Evolutionary conservation across 2,113 vertebrate species (phyloP).

Genomic region (Pollachius pollachius): DNA sequence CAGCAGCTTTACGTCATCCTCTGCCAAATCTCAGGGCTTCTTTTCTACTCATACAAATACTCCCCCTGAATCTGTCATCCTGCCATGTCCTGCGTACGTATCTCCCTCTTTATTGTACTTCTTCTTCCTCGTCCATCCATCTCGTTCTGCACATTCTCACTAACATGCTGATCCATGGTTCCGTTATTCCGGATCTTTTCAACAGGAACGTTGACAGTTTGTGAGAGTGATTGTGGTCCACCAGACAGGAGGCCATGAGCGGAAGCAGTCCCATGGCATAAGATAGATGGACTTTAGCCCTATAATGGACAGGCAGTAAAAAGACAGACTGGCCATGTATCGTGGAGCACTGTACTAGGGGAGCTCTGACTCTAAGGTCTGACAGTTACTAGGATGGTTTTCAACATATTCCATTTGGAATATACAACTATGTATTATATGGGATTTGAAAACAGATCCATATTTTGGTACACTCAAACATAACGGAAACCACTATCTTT

Average conservation of each 20-base stretch:
- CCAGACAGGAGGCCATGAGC: conserved; percentile 60
- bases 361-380: no score
- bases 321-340: conserved; percentile 4
- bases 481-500: not conserved
- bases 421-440: no score
- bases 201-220: conserved; percentile 32
- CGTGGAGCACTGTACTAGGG: no score
- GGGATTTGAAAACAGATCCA: not conserved
- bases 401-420: no score
- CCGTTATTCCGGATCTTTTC: conserved; percentile 66
- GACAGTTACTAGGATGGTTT: no score
- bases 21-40: not conserved
- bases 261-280: conserved; percentile 48
- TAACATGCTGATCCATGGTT: conserved; percentile 61
- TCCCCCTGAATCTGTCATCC: not conserved
- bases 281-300: conserved; percentile 32
- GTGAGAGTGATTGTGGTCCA: conserved; percentile 55
- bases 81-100: not conserved
- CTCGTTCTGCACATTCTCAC: conserved; percentile 25
- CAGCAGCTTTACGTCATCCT: no score
- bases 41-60: conserved; percentile 5
- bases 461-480: not conserved
- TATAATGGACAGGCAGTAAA: conserved; percentile 20
- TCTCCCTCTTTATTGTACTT: not conserved
- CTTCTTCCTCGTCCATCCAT: conserved; percentile 16